Evolutionary conservation across 2,888 invertebrate species (phyloP), one percentile per base, ranked within the genome.

Genomic region (Baronia brevicornis): DNA sequence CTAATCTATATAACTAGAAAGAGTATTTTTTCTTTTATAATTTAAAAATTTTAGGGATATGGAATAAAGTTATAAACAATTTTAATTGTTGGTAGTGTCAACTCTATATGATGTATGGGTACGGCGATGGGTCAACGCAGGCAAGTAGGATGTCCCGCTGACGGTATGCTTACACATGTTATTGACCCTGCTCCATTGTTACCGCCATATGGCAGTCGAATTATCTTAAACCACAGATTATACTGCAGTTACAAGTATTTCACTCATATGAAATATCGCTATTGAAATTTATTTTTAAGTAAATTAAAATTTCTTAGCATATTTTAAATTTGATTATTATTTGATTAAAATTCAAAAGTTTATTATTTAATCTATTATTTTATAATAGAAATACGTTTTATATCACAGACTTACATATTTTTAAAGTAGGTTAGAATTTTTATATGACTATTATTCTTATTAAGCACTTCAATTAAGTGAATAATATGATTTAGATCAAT

Each of bases 131-230:
- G 68, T 65, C 74, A 72, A 60, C 60, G 54, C 54, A 54, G 59
- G 62, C 66, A 74, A 77, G 69, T 72, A 70, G 70, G 62, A 61
- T 74, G 72, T 64, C 70, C 73, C 64, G 69, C 70, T 70, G 72
- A 58, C 69, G 65, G 58, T 64, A 70, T 64, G 62, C 66, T 61
- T 61, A 62, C 62, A 59, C 67, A 70, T 78, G 79, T 77, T 80
- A 77, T 79, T 80, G 82, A 80, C 80, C 77, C 71, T 66, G 60
- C 68, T 69, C 75, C 69, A 77, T 79, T 72, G 72, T 79, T 69
- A 68, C 58, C 61, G 62, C 73, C 79, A 80, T 79, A 74, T 77
- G 80, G 70, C 53, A 58, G 50, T 52, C 66, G 57, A 61, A 69
- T 66, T 66, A 64, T 64, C 65, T 59, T 58, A 50, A 57, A 54